Evolutionary conservation across 2,888 invertebrate species (phyloP), one percentile per base, ranked within the genome.

Genomic region (Mantis religiosa): DNA sequence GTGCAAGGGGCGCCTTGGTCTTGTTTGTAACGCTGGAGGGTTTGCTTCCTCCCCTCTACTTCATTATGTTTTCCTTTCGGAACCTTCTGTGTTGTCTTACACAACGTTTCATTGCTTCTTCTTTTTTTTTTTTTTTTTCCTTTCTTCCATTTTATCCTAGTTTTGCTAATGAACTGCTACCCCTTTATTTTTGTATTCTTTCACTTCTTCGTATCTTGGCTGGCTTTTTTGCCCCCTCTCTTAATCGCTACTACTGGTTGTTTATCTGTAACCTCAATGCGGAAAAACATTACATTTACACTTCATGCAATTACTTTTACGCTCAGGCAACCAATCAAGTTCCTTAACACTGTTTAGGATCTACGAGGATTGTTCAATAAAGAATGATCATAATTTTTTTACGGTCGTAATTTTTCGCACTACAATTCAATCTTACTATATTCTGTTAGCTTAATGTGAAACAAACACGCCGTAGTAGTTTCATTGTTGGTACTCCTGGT

Each of bases 91-190:
- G 82, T 87, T 87, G 87, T 87, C 87, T 87, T 87, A 34, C 15
- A 27, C 15, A n/a, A 87, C 28, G 27, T 87, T 86, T 54, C 86
- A 71, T 34, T 83, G 81, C 15, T 84, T 84, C 34, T 82, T 28
- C 25, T 81, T 28, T 83, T 6, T 86, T 87, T 83, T 27, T 25
- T 47, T 85, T n/a, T 28, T 28, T 81, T 28, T 83, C 8, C 88
- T 87, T 83, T 27, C 28, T 47, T 85, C 86, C 83, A 81, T 30
- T 71, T 54, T 85, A 86, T 81, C 82, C 84, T 47, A 86, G 89
- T 89, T 88, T 89, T 84, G 89, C 90, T 90, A 90, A 90, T 90
- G 90, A 90, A 90, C 89, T 87, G 89, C 89, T 88, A 89, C 87
- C 89, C 90, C 88, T 71, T 82, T 83, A 81, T 89, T 86, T 90